Evolutionary conservation across 2,797 vertebrate genomes (phyloP), one percentile per base, ranked within the genome.

Genomic region (Dendrocincla fuliginosa): DNA sequence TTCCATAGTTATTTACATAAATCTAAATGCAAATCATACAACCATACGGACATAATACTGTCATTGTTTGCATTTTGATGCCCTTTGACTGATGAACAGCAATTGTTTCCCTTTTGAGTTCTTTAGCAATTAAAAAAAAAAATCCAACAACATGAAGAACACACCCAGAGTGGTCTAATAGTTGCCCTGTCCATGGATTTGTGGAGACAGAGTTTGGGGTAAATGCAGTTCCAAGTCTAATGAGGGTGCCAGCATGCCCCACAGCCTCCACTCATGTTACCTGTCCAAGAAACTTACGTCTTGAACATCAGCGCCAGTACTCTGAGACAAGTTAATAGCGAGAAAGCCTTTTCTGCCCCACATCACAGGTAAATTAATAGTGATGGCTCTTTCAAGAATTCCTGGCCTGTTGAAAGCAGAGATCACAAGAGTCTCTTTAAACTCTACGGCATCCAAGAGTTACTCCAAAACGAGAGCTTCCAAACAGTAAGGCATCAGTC

Each of bases 21-120:
- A 92, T 95, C 82, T 86, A 90, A 88, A 96, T 95, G 87, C 57
- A 97, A 96, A 93, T 94, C 73, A 76, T 93, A 94, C 70, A 88
- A 74, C 82, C 37, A 94, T 88, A 91, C 59, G 73, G 70, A 74
- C 76, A 91, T 87, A 93, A 94, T 67, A 86, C 67, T 49, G 25
- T 70, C 80, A 82, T 68, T 90, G 87, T 84, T 96, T 93, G 79
- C 74, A 93, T 81, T 94, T 93, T 91, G 78, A 76, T 94, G 82
- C 59, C 67, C 44, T 91, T 87, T 87, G 69, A 86, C 56, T 83
- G 84, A 63, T 2, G 17, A 96, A 90, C 11, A 82, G 69, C 49
- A 84, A 79, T 69, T 69, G 65, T 35, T 84, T 76, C 84, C 84
- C 42, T 69, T 91, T 47, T 81, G 57, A 86, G 65, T 63, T 79